Base-by-base conservation (phyloP, 2,888 invertebrate species). In the Malacosoma neustria region DNA sequence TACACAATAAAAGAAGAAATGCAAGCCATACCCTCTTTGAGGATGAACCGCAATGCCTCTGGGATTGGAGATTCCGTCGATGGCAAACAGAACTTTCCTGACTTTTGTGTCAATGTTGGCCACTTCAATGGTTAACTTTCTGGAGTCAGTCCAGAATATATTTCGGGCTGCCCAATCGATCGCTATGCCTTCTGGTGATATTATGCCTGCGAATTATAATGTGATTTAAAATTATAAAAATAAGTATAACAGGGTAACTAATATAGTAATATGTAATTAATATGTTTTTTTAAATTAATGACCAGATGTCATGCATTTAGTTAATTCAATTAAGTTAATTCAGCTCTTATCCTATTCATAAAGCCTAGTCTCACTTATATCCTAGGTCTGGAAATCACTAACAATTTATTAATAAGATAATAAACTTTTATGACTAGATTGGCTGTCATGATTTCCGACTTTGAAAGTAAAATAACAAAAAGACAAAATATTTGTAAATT, bases 81-180 rank as follows among this genome's bases (percentile, higher is more conserved):
- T 88, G 4, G 70, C 54, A 49, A 98, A 89, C 30, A 99, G 72
- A 3, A 93, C 90, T 63, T 92, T 92, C 36, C 92, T 87, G 35
- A 92, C 88, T 70, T 91, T 92, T 0, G 90, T 90, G 42, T 94
- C 93, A 36, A 98, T 74, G 60, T 92, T 94, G 1, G 96, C 94
- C 3, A 98, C 97, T 80, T 96, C 97, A 46, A 99, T 92, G 0
- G 93, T 93, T 51, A 93, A 91, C 61, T 92, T 92, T 14, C 89
- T 91, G 0, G 98, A 96, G 79, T 99, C 99, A 0, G 98, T 97
- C 96, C 98, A 99, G 76, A 97, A 99, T 50, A 99, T 89, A 61
- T 96, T 97, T 49, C 97, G 89, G 1, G 96, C 92, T 11, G 95
- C 88, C 93, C 95, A 97, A 80, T 99, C 99, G 13, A 99, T 88